These are phyloP conservation scores for Vulpes ferrilata DNA, from an alignment of 2,113 vertebrate genomes.

Conservation along the genomic window DNA sequence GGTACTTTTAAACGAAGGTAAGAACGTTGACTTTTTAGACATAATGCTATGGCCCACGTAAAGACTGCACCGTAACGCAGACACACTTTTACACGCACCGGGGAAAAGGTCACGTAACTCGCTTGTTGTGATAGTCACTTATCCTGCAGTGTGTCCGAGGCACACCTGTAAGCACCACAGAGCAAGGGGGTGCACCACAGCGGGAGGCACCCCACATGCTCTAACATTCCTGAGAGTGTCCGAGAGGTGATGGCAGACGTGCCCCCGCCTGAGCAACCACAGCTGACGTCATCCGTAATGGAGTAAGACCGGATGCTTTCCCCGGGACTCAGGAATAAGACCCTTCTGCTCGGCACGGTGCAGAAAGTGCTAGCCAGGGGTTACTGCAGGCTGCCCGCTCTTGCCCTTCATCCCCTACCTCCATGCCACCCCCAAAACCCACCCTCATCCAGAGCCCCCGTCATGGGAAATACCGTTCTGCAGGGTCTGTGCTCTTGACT, in stretches of 20 bases:
- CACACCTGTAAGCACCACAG: too few species aligned
- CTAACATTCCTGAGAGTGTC: neutral
- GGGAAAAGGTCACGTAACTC: neutral
- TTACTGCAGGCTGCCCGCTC: neutral
- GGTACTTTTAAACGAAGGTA: rapidly evolving
- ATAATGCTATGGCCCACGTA: neutral
- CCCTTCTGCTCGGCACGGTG: rapidly evolving
- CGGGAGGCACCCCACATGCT: neutral
- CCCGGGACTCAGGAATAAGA: neutral
- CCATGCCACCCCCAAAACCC: neutral
- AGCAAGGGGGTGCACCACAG: rapidly evolving
- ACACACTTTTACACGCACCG: rapidly evolving
- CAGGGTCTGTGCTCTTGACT: slow-evolving; percentile 95
- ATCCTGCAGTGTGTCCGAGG: neutral
- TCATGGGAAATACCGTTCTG: slow-evolving; percentile 90
- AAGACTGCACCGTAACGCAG: rapidly evolving
- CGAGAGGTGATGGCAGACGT: neutral
- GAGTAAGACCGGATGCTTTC: rapidly evolving
- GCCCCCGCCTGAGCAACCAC: neutral
- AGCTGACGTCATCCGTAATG: rapidly evolving
- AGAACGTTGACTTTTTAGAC: neutral
- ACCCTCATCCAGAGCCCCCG: rapidly evolving
- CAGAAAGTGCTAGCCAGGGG: neutral
- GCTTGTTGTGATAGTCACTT: neutral
- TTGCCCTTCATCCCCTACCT: neutral